These are phyloP conservation scores for Thymelicus lineola DNA, from an alignment of 2,888 invertebrate species.

Conservation along the genomic window DNA sequence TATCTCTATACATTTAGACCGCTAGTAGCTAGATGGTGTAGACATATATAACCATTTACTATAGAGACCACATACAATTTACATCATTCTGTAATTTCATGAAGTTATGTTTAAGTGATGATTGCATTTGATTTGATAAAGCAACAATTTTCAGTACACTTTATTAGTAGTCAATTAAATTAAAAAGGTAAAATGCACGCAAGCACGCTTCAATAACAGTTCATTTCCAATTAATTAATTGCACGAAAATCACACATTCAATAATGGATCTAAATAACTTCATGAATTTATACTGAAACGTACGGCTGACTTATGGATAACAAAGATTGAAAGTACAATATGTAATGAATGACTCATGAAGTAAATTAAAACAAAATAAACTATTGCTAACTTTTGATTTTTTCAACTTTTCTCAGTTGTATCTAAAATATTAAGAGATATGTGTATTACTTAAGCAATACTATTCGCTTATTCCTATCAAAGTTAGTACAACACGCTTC, in stretches of 20 bases:
- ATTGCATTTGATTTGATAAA: neutral
- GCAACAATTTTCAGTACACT: neutral
- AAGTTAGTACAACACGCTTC: too few species aligned
- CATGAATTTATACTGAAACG: slow-evolving; percentile 45
- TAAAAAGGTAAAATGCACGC: slow-evolving; percentile 7
- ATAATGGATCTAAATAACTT: slow-evolving; percentile 41
- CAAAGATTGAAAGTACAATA: neutral
- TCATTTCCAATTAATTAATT: slow-evolving; percentile 14
- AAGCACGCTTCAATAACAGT: slow-evolving; percentile 22
- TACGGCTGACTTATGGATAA: slow-evolving; percentile 49
- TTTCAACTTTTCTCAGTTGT: too few species aligned
- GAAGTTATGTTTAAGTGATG: slow-evolving; percentile 18
- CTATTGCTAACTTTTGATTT: too few species aligned
- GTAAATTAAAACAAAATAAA: neutral
- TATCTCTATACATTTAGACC: slow-evolving; percentile 16
- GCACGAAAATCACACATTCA: slow-evolving; percentile 18
- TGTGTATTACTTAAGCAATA: too few species aligned
- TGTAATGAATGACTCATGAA: too few species aligned
- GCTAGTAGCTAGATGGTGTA: slow-evolving; percentile 23
- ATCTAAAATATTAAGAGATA: too few species aligned
- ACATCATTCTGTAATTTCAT: slow-evolving; percentile 21
- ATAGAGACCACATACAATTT: neutral
- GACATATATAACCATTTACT: slow-evolving; percentile 15
- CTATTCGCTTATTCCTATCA: too few species aligned
- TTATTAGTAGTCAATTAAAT: neutral